Evolutionary conservation across 1,140 invertebrate genomes (phyloP).

Genomic region (Hyles euphorbiae): DNA sequence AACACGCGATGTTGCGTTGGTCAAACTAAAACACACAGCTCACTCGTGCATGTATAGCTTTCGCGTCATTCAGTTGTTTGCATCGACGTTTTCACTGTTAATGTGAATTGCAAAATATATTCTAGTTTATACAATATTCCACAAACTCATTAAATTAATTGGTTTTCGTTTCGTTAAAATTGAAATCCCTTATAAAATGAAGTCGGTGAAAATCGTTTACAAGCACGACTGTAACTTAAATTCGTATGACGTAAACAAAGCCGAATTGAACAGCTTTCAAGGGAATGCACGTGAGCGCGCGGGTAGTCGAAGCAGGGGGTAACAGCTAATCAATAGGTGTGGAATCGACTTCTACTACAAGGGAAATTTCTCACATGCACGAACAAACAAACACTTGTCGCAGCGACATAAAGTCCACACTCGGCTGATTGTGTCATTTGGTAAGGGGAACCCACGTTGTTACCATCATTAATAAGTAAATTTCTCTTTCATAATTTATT

Average conservation of each 20-base stretch:
- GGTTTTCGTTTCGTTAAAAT: too few species aligned
- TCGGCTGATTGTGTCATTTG: slow-evolving; percentile 17
- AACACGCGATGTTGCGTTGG: slow-evolving; percentile 6
- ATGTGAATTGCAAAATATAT: too few species aligned
- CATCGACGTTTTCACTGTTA: neutral
- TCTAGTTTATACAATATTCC: too few species aligned
- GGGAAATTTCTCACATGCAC: slow-evolving; percentile 19
- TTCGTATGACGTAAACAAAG: slow-evolving; percentile 8
- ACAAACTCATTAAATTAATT: too few species aligned
- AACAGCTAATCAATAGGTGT: slow-evolving; percentile 47
- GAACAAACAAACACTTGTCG: neutral
- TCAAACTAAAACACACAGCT: too few species aligned
- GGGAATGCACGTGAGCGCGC: slow-evolving; percentile 37
- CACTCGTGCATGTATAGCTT: too few species aligned
- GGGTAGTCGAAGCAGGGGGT: slow-evolving; percentile 19
- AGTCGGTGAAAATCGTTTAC: too few species aligned
- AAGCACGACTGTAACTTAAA: neutral
- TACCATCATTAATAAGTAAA: too few species aligned
- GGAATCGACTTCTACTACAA: slow-evolving; percentile 28
- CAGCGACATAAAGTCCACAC: neutral
- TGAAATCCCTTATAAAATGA: too few species aligned
- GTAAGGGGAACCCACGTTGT: neutral
- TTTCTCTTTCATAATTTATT: too few species aligned
- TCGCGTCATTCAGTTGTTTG: neutral
- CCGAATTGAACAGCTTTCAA: slow-evolving; percentile 29